A percentile compares a stretch with the other conserved stretches of the same genome.
Conservation (phyloP, 2,888 invertebrate species). For the Capitulum mitella region DNA sequence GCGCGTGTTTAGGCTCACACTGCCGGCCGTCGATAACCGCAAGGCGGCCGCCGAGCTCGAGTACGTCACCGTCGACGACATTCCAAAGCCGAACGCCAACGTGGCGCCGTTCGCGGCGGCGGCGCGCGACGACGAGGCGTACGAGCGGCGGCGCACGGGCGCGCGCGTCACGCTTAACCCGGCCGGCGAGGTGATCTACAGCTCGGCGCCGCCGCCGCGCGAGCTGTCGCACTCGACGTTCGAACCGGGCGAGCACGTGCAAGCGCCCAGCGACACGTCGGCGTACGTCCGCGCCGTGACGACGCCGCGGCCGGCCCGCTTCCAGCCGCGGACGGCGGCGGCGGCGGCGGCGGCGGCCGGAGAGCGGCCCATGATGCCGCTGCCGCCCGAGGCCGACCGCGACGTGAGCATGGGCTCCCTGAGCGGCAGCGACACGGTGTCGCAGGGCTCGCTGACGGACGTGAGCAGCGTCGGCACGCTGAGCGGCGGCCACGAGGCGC, state of each 20-base stretch:
- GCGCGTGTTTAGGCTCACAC: not conserved
- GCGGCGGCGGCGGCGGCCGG: not conserved
- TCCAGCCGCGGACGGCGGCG: not conserved
- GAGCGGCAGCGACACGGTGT: slow-evolving; percentile 16
- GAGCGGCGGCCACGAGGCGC: not conserved
- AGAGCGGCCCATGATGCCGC: not conserved
- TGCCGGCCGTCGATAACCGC: slow-evolving; percentile 57
- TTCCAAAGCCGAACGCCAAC: slow-evolving; percentile 52
- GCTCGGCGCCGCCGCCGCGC: slow-evolving; percentile 71
- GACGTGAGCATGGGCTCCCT: slow-evolving; percentile 18
- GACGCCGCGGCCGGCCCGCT: not conserved
- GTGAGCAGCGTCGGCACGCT: not conserved
- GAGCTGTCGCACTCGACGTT: slow-evolving; percentile 70
- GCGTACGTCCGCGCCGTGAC: slow-evolving; percentile 41
- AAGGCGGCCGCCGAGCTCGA: slow-evolving; percentile 68
- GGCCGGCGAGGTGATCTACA: slow-evolving; percentile 79
- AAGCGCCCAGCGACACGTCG: slow-evolving; percentile 39
- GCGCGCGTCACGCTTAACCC: slow-evolving; percentile 75
- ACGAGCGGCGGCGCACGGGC: slow-evolving; percentile 43
- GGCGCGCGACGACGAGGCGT: slow-evolving; percentile 26
- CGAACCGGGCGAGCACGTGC: slow-evolving; percentile 65
- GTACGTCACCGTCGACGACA: slow-evolving; percentile 49
- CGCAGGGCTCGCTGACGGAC: slow-evolving; percentile 11
- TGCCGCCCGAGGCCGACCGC: not conserved
- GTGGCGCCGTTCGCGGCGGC: slow-evolving; percentile 58